Percentiles rank a stretch among this genome's conserved stretches.
Evolutionary conservation across 1,140 invertebrate genomes (phyloP).

Genomic region (Scylla paramamosain): DNA sequence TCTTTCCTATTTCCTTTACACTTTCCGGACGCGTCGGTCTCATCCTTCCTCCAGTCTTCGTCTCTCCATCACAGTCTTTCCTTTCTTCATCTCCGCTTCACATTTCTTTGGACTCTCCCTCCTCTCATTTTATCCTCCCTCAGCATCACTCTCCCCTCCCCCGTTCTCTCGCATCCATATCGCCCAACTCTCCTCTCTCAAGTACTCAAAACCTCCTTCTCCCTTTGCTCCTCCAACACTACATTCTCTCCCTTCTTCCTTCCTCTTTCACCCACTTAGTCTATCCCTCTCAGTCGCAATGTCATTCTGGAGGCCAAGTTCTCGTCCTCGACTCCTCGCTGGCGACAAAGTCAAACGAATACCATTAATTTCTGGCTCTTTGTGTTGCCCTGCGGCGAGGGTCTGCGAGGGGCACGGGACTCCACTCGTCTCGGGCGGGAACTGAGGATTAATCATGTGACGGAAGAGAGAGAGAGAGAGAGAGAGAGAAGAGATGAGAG

Average conservation of each 20-base stretch:
- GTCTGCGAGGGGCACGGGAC: background rate
- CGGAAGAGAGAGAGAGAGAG: background rate
- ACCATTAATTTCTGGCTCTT: slow-evolving; percentile 12
- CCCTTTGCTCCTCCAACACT: background rate
- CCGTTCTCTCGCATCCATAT: background rate
- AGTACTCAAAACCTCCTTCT: background rate
- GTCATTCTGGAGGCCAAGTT: background rate
- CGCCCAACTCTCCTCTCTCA: background rate
- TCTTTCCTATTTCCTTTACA: too few relatives aligned
- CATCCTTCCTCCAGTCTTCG: background rate
- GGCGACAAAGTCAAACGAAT: slow-evolving; percentile 13
- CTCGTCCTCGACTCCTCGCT: background rate
- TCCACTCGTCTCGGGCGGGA: background rate
- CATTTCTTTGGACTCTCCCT: background rate
- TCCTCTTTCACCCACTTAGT: too few relatives aligned
- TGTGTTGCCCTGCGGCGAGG: background rate
- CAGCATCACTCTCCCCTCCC: background rate
- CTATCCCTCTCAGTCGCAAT: too few relatives aligned
- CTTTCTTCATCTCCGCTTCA: slow-evolving; percentile 6
- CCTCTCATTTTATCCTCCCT: background rate
- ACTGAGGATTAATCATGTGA: slow-evolving; percentile 9
- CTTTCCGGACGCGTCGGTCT: background rate
- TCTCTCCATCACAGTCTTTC: background rate
- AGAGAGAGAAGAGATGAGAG: slow-evolving; percentile 6
- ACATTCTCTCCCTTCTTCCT: background rate